Base-by-base conservation (phyloP, 2,113 vertebrate species). In the Lonchura striata region DNA sequence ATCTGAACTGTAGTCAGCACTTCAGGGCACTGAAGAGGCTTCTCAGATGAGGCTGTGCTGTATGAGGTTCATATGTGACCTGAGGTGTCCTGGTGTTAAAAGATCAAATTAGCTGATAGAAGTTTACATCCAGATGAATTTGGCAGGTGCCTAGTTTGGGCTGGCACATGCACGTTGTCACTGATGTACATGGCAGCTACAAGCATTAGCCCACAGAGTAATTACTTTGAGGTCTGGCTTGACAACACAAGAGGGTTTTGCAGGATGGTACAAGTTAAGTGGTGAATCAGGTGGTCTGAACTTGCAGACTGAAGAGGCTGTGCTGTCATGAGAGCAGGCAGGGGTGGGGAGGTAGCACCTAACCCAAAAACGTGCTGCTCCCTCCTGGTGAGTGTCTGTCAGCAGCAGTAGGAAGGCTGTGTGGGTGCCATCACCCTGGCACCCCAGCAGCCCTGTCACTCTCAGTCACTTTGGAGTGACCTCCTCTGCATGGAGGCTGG, bases 261-360 rank as follows among this genome's bases (percentile, higher is more conserved):
- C 49, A 76, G n/a, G 46, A 65, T 89, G 50, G 66, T 31, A 30
- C 28, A 69, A 69, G 50, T 82, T 85, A 19, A 20, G 30, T 33
- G 70, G 66, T 87, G 74, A 95, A 72, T 90, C 81, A 79, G 70
- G 50, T 21, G 6, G 2, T 53, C 65, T 95, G 81, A 94, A 69
- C 59, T 57, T 69, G 37, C 61, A 69, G 70, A 68, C 30, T 82
- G 53, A 75, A 65, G 71, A 60, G 15, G 16, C 27, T 84, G 37
- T 20, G 53, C 49, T 69, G 50, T 50, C 74, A 65, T 1, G 2
- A 49, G 69, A 78, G 74, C 12, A 12, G 70, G 82, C n/a, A 72
- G 81, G 21, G 13, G 5, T 46, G 35, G 54, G 41, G 49, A 80
- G 31, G 30, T 5, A 60, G 17, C 0, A 3, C 65, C 61, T 86